Evolutionary conservation across 2,113 vertebrate species (phyloP), one percentile per base, ranked within the genome.

Genomic region (Zootoca vivipara): DNA sequence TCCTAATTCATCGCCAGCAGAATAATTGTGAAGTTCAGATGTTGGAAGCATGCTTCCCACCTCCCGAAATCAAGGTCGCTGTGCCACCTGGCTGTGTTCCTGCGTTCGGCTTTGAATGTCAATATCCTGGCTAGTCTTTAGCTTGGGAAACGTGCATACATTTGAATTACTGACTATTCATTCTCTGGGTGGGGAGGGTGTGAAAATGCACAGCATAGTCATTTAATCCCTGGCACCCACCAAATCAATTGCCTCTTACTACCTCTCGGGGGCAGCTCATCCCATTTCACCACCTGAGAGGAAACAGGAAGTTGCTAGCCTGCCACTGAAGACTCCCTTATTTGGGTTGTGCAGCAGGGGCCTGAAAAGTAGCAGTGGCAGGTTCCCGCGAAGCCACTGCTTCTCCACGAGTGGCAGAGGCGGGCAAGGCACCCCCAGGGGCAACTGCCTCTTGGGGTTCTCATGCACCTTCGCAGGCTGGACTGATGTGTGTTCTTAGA

Each of bases 11-110:
- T 75, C 65, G 70, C 79, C 40, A 65, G 16, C 35, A 33, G 18
- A 82, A 88, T 88, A 88, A 88, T 88, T 83, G 26, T 28, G 65
- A 65, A 7, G 46, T 28, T n/a, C 33, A 79, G 35, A 35, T 80
- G 28, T 15, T 16, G 28, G 30, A 82, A 56, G 70, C 58, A 62
- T 5, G 6, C 46, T 82, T 88, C 40, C 10, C 28, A 65, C 33
- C 30, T 16, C 79, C 62, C 67, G 70, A 88, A 75, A 75, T 74
- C n/a, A 88, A 75, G 40, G 56, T 75, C 82, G 70, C 79, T 65
- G 64, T 75, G 70, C 30, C 73, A 75, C 56, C 72, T 82, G 86
- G 38, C 70, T 67, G 56, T 33, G 35, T 28, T 75, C 4, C 58
- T 22, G 79, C 33, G 58, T 26, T 73, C 64, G 46, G 72, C 75